Conservation (phyloP, 2,888 invertebrate genomes). For the Hartigia nigra region DNA sequence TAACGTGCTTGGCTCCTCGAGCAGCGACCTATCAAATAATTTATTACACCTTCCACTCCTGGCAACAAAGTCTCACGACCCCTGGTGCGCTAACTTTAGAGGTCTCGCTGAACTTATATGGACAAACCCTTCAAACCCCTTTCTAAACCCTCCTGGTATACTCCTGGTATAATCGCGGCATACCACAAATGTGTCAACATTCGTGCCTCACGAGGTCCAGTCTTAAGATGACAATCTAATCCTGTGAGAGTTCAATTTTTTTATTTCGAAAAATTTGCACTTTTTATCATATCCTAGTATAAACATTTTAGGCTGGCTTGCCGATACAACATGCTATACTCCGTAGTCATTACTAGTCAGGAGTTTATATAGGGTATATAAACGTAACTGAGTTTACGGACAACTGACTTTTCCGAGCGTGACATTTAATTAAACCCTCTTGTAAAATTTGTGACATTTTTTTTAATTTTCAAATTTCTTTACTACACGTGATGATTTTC, state of each 20-base stretch:
- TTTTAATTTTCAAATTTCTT: neutral
- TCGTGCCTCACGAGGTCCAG: neutral
- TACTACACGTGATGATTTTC: neutral
- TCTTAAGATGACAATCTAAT: neutral
- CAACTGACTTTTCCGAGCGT: neutral
- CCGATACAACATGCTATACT: neutral
- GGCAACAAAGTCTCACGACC: neutral
- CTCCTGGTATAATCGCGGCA: neutral
- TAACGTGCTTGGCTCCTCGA: conserved; percentile 21
- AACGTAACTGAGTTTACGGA: neutral
- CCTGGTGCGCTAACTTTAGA: neutral
- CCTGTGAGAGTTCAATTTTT: neutral
- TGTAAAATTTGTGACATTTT: neutral
- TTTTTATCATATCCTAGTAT: neutral
- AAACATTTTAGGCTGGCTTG: neutral
- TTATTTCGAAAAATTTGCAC: neutral
- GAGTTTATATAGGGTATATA: neutral
- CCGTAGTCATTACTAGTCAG: neutral
- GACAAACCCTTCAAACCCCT: neutral
- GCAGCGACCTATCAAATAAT: neutral
- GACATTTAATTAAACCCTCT: neutral
- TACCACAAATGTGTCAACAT: neutral
- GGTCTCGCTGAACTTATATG: neutral
- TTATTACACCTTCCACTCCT: neutral
- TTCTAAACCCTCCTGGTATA: neutral